Conservation (phyloP, 2,888 invertebrate species). For the Cantharis flavilabris region DNA sequence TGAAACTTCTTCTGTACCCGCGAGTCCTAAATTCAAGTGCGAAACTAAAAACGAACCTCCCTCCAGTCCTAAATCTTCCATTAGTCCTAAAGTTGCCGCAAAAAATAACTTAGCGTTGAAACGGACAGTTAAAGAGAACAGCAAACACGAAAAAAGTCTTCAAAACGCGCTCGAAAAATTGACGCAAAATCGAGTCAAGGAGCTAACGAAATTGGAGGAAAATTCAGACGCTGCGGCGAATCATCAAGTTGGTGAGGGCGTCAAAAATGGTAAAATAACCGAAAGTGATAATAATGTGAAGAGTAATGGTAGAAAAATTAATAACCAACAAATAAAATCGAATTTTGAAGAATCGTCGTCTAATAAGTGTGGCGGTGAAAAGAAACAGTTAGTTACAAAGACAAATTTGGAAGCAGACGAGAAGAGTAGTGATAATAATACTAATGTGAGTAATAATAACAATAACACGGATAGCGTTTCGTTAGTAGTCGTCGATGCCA, state of each 20-base stretch:
- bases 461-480: slow-evolving; percentile 27
- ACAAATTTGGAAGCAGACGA: slow-evolving; percentile 10
- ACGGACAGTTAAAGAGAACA: slow-evolving; percentile 32
- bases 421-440: slow-evolving; percentile 20
- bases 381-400: slow-evolving; percentile 12
- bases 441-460: slow-evolving; percentile 26
- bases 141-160: slow-evolving; percentile 50
- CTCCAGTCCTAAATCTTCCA: slow-evolving; percentile 6
- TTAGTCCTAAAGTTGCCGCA: neutral
- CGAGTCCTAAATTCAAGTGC: slow-evolving; percentile 27
- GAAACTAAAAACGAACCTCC: slow-evolving; percentile 11
- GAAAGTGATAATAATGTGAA: neutral
- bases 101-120: slow-evolving; percentile 18
- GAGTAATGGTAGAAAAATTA: neutral
- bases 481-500: slow-evolving; percentile 18
- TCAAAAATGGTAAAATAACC: neutral
- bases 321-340: neutral
- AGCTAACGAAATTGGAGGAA: slow-evolving; percentile 35
- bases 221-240: neutral
- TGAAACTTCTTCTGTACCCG: slow-evolving; percentile 36
- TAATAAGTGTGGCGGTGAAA: neutral
- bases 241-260: neutral
- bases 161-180: slow-evolving; percentile 52
- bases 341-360: neutral
- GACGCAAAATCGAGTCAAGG: slow-evolving; percentile 48